These are phyloP conservation scores for Drosophila rellima DNA, from an alignment of 2,888 invertebrate species.

Conservation along the genomic window DNA sequence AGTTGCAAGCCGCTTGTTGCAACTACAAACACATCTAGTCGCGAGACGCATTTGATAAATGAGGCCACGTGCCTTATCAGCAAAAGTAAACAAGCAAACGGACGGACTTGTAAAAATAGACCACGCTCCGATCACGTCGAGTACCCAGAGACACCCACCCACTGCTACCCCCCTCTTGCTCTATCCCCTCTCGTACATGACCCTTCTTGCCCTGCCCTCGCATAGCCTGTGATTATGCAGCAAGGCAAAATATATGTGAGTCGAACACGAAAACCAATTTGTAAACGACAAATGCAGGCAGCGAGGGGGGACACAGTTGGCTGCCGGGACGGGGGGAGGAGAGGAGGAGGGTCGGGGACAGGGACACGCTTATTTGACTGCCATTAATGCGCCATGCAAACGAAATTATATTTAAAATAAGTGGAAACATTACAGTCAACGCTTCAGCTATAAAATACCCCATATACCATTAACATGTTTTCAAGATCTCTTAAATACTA, in stretches of 20 bases:
- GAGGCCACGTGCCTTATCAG: constrained; percentile 85
- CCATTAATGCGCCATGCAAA: constrained; percentile 69
- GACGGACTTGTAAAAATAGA: constrained; percentile 54
- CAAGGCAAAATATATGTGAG: constrained; percentile 69
- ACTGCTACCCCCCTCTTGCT: neutral
- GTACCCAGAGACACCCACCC: constrained; percentile 33
- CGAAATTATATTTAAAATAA: constrained; percentile 66
- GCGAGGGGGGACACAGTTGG: constrained; percentile 4
- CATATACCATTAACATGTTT: constrained; percentile 6
- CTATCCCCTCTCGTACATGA: constrained; percentile 4
- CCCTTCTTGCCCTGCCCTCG: neutral
- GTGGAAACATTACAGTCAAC: constrained; percentile 3
- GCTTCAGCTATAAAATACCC: constrained; percentile 19
- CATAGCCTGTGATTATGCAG: constrained; percentile 72
- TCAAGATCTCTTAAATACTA: neutral
- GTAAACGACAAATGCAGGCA: constrained; percentile 74
- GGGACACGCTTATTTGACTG: constrained; percentile 65
- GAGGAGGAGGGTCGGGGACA: constrained; percentile 3
- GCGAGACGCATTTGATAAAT: constrained; percentile 79
- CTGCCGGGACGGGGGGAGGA: neutral
- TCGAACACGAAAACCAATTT: constrained; percentile 78
- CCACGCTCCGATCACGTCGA: constrained; percentile 60
- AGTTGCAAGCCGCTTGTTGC: constrained; percentile 73
- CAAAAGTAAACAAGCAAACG: constrained; percentile 65
- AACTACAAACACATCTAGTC: constrained; percentile 46